These are phyloP conservation scores for Nesoenas mayeri DNA, from an alignment of 2,113 vertebrate species.

Conservation along the genomic window DNA sequence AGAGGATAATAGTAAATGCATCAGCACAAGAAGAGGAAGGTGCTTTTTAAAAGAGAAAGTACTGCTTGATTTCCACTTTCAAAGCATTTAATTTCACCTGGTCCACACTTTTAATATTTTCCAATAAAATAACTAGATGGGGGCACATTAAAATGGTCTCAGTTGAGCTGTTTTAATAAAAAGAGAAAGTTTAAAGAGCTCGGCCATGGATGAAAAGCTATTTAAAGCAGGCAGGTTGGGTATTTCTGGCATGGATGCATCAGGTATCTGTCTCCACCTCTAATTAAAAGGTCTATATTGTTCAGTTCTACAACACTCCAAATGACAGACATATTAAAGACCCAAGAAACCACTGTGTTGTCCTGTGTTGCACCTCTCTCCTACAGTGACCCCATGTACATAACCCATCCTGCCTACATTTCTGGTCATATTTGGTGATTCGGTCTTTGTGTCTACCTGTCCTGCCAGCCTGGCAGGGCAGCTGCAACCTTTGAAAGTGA, in stretches of 20 bases:
- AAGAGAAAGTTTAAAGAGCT: constrained; percentile 69
- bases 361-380: background rate
- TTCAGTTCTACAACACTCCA: constrained; percentile 34
- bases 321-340: background rate
- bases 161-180: constrained; percentile 73
- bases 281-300: constrained; percentile 65
- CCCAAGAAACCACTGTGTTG: background rate
- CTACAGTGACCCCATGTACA: accelerated
- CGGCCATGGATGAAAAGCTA: constrained; percentile 69
- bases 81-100: constrained; percentile 66
- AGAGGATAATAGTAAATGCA: constrained; percentile 40
- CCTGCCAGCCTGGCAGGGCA: background rate
- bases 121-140: constrained; percentile 66
- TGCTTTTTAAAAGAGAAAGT: constrained; percentile 39
- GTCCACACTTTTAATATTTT: constrained; percentile 60
- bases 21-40: constrained; percentile 24
- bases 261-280: constrained; percentile 50
- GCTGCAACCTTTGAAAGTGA: background rate
- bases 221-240: constrained; percentile 52
- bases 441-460: background rate
- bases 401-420: background rate
- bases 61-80: constrained; percentile 57
- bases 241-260: constrained; percentile 58
- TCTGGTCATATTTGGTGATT: background rate
- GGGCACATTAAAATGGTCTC: constrained; percentile 66